Conservation (phyloP, 35 echinoderm and acorn worm species). For the Eucidaris tribuloides region DNA sequence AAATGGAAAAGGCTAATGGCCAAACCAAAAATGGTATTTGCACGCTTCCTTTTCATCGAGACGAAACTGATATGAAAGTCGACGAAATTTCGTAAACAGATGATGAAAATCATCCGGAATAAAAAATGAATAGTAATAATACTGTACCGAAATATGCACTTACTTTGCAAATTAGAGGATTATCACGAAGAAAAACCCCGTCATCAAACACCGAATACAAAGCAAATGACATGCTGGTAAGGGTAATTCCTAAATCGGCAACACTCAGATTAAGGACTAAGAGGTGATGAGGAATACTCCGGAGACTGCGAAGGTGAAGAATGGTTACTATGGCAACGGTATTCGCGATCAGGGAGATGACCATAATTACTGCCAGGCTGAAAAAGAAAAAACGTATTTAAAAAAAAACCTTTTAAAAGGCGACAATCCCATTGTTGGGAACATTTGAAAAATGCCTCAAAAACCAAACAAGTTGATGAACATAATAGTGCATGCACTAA, state of each 20-base stretch:
- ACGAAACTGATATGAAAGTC: too few relatives aligned
- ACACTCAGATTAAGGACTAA: slow-evolving; percentile 9
- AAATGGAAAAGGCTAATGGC: too few relatives aligned
- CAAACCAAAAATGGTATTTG: too few relatives aligned
- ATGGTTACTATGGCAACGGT: slow-evolving; percentile 19
- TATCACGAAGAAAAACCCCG: not conserved
- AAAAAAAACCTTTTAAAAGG: not conserved
- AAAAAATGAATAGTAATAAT: too few relatives aligned
- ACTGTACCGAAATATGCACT: too few relatives aligned
- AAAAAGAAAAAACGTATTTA: not conserved
- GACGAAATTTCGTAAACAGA: too few relatives aligned
- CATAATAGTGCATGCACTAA: too few relatives aligned
- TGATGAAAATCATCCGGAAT: too few relatives aligned
- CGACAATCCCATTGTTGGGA: too few relatives aligned
- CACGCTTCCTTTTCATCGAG: too few relatives aligned
- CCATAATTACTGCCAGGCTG: not conserved
- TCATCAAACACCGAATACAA: slow-evolving; percentile 1
- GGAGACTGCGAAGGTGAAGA: slow-evolving; percentile 6
- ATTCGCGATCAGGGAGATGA: not conserved
- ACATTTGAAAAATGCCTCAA: too few relatives aligned
- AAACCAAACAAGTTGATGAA: too few relatives aligned
- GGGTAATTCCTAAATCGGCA: slow-evolving; percentile 20
- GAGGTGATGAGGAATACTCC: not conserved
- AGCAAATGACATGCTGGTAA: slow-evolving; percentile 18
- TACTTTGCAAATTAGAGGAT: slow-evolving; percentile 1